These are phyloP conservation scores for Margaritifera margaritifera DNA, from an alignment of 2,888 invertebrate genomes.

Conservation along the genomic window DNA sequence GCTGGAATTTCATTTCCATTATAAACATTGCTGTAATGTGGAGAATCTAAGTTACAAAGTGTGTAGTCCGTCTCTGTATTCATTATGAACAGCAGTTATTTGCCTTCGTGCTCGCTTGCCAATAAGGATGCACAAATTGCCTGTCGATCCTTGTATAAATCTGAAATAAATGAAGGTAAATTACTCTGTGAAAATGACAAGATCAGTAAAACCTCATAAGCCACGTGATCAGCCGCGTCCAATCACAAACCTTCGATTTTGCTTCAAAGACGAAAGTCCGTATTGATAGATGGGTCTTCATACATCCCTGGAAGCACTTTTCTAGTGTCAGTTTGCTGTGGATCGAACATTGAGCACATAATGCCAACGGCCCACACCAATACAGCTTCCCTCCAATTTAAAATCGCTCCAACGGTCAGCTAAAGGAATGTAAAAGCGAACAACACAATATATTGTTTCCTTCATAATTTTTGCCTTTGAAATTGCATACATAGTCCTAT, in stretches of 20 bases:
- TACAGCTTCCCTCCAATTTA: no score
- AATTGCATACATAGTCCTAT: no score
- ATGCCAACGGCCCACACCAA: no score
- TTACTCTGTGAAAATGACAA: slow-evolving; percentile 65
- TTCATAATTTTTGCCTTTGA: no score
- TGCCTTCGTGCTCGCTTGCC: no score
- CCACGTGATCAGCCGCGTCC: slow-evolving; percentile 60
- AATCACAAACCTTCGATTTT: slow-evolving; percentile 34
- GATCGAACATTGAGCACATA: no score
- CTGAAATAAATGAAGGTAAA: slow-evolving; percentile 70
- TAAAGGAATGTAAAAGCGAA: no score
- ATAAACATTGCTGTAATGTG: slow-evolving; percentile 64
- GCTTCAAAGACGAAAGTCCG: slow-evolving; percentile 39
- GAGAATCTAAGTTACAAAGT: slow-evolving; percentile 70
- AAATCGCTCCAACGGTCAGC: no score
- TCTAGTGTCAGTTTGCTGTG: no score
- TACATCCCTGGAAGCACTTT: no score
- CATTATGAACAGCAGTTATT: slow-evolving; percentile 50
- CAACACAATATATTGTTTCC: no score
- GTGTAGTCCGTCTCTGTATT: slow-evolving; percentile 69
- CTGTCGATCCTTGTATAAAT: slow-evolving; percentile 67
- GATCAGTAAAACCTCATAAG: slow-evolving; percentile 56
- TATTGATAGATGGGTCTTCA: slow-evolving; percentile 33
- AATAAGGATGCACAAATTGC: slow-evolving; percentile 56
- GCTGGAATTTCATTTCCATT: slow-evolving; percentile 45